phyloP scores from a whole-genome alignment of 2,797 vertebrate genomes.

The Australoheros facetus region DNA sequence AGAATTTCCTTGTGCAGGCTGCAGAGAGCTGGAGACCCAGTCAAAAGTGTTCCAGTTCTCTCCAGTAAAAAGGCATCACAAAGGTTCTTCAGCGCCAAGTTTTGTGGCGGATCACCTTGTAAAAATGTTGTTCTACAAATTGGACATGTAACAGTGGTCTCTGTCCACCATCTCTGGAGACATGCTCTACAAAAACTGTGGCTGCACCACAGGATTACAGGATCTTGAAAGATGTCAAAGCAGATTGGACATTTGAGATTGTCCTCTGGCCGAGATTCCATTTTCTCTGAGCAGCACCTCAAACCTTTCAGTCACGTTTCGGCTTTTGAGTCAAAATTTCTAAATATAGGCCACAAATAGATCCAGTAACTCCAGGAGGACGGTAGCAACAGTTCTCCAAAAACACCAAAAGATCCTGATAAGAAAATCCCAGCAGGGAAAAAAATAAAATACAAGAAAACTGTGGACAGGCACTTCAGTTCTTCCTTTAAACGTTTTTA shows the following conservation, averaged over 20 bases:
- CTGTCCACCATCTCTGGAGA: neutral
- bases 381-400: neutral
- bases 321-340: neutral
- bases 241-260: neutral
- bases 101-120: neutral
- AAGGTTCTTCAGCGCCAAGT: neutral
- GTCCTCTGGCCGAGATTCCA: neutral
- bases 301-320: neutral
- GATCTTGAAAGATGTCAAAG: conserved; percentile 5
- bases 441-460: neutral
- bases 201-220: neutral
- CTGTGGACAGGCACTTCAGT: neutral
- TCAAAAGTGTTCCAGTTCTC: neutral
- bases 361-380: neutral
- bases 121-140: neutral
- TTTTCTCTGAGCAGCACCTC: neutral
- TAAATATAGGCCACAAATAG: neutral
- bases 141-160: neutral
- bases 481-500: neutral
- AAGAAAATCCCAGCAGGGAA: fast-evolving
- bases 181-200: neutral
- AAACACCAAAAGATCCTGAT: neutral
- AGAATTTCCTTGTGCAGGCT: neutral
- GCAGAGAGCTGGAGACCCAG: neutral
- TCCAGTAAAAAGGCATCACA: neutral